Base-by-base conservation (phyloP, 2,888 invertebrate species). In the Pomacea canaliculata region DNA sequence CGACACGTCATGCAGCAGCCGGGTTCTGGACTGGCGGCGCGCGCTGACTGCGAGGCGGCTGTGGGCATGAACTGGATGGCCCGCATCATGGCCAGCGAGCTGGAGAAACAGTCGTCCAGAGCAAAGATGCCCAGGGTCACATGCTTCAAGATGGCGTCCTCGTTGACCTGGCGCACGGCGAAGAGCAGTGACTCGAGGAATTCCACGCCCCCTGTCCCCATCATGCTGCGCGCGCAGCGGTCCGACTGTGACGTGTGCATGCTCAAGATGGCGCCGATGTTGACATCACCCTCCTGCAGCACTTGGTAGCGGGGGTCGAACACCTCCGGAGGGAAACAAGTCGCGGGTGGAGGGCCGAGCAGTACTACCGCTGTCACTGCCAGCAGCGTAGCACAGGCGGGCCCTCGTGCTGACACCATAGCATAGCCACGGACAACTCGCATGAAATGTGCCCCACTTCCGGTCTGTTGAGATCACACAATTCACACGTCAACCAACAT, bases 51-150 rank as follows among this genome's bases (percentile, higher is more conserved):
- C 46, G 80, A 66, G 48, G 78, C 70, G 13, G 78, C 77, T 16
- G 60, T 63, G 7, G 84, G 84, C 83, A 84, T 84, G 70, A 84
- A 85, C 79, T 84, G 84, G 27, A 85, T 77, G 12, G 84, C 83
- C 13, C 85, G 71, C 19, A 83, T 81, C n/a, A 84, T 75, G 13
- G 84, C 83, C 60, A 83, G 80, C 7, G 81, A 80, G 23, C 80
- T 75, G 5, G 80, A 81, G 49, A 79, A 78, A 59, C 85, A 85
- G 72, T 85, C 84, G 66, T 85, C 85, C 12, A 85, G 78, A n/a
- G 83, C 81, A 51, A 76, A 80, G 70, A 82, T 79, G 7, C 85
- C 85, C 18, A 85, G 80, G 8, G 78, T 83, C 37, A 85, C 70
- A 70, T 80, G 76, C 13, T 82, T 80, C 12, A 85, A 78, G 66